Percentiles rank a stretch among this genome's conserved stretches.
Conservation (phyloP, 2,888 invertebrate genomes). For the Mesorhabditis belari region DNA sequence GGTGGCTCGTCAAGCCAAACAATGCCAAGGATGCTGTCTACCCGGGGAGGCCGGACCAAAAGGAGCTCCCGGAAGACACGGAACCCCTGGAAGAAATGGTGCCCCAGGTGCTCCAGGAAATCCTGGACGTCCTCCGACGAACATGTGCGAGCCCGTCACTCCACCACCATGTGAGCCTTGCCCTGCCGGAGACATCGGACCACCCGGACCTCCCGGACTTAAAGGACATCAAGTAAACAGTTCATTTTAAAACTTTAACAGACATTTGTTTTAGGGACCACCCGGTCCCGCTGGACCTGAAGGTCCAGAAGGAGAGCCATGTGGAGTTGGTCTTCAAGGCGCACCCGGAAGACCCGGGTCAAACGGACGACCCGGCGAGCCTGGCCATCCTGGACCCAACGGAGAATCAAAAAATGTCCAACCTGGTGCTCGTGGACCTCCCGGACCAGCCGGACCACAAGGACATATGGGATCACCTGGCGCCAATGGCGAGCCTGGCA, state of each 20-base stretch:
- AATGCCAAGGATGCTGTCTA: background rate
- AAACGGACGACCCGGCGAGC: conserved; percentile 14
- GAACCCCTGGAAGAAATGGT: background rate
- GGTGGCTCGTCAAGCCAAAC: background rate
- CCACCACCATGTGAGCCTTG: conserved; percentile 1
- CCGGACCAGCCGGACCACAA: conserved; percentile 21
- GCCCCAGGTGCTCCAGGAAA: background rate
- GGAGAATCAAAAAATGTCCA: conserved; percentile 3
- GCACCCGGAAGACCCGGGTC: conserved; percentile 12
- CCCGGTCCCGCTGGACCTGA: conserved; percentile 20
- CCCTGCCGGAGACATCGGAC: conserved; percentile 13
- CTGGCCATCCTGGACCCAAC: conserved; percentile 12
- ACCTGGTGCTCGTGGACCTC: conserved; percentile 19
- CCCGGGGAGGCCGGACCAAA: background rate
- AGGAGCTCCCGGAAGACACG: background rate
- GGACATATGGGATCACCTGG: conserved; percentile 23
- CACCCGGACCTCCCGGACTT: conserved; percentile 7
- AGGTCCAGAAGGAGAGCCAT: conserved; percentile 10
- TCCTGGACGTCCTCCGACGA: background rate
- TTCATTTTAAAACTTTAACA: no score
- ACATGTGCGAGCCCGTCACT: background rate
- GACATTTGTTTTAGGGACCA: no score
- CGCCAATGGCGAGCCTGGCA: conserved; percentile 12
- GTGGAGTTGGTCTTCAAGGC: conserved; percentile 16
- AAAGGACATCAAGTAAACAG: conserved; percentile 9